Conservation (phyloP, 2,113 vertebrate genomes). For the Patagioenas fasciata region DNA sequence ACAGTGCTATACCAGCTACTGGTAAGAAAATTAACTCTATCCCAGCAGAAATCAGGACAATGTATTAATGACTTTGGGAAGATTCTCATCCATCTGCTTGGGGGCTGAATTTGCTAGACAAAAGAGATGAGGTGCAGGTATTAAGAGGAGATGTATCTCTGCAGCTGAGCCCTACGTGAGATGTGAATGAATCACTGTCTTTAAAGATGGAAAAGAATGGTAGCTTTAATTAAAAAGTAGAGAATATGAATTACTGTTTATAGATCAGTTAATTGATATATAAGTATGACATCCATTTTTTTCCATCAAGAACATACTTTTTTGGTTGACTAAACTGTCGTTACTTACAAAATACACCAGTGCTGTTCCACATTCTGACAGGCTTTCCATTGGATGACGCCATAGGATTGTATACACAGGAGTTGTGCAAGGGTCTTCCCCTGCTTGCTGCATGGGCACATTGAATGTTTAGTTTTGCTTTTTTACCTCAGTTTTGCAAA, state of each 20-base stretch:
- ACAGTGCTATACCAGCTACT: no score
- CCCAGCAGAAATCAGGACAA: no score
- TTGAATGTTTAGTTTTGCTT: not conserved
- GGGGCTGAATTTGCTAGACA: not conserved
- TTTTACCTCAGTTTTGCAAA: not conserved
- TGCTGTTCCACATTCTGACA: not conserved
- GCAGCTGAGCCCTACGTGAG: not conserved
- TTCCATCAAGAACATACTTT: not conserved
- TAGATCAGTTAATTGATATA: not conserved
- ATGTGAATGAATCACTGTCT: not conserved
- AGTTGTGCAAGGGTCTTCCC: not conserved
- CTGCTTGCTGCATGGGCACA: not conserved
- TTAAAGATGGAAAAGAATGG: not conserved
- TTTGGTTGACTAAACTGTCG: not conserved
- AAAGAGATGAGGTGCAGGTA: not conserved
- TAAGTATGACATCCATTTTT: not conserved
- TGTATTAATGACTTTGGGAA: not conserved
- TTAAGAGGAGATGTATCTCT: not conserved
- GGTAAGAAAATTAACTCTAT: no score
- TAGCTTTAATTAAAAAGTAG: not conserved
- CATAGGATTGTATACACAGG: not conserved
- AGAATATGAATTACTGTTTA: not conserved
- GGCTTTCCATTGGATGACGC: fast-evolving
- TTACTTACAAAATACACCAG: not conserved
- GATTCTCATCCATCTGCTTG: not conserved